Evolutionary conservation across 2,888 invertebrate genomes (phyloP).

Genomic region (Notodonta dromedarius): DNA sequence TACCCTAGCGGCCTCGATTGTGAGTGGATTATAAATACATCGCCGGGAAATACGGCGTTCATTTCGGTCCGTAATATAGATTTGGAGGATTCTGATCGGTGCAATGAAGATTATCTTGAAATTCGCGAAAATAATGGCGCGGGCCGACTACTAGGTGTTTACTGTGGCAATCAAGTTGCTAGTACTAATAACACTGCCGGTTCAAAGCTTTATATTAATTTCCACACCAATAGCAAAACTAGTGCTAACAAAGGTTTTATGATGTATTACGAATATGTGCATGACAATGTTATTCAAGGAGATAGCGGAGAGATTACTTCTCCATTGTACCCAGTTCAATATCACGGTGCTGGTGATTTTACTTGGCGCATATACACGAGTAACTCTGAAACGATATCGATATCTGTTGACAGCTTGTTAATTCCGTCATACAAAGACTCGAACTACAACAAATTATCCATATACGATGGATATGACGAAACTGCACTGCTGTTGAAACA

Average conservation of each 20-base stretch:
- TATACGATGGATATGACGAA: conserved; percentile 91
- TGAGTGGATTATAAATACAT: conserved; percentile 85
- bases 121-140: conserved; percentile 86
- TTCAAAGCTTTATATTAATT: conserved; percentile 89
- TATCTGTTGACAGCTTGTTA: conserved; percentile 56
- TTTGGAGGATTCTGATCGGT: conserved; percentile 88
- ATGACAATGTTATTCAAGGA: conserved; percentile 88
- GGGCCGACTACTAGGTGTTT: conserved; percentile 87
- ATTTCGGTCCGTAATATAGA: conserved; percentile 88
- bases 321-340: conserved; percentile 88
- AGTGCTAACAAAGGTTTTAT: conserved; percentile 88
- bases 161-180: conserved; percentile 88
- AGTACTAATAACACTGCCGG: conserved; percentile 83
- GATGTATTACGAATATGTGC: conserved; percentile 88
- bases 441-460: conserved; percentile 64
- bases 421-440: conserved; percentile 55
- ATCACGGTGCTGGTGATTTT: conserved; percentile 71
- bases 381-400: conserved; percentile 44
- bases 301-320: conserved; percentile 89
- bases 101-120: conserved; percentile 94
- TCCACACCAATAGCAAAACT: conserved; percentile 86
- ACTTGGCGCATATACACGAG: conserved; percentile 89
- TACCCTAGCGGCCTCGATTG: conserved; percentile 90
- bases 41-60: conserved; percentile 87
- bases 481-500: conserved; percentile 83